Conservation (phyloP, 2,888 invertebrate genomes). For the Pristionchus exspectatus region DNA sequence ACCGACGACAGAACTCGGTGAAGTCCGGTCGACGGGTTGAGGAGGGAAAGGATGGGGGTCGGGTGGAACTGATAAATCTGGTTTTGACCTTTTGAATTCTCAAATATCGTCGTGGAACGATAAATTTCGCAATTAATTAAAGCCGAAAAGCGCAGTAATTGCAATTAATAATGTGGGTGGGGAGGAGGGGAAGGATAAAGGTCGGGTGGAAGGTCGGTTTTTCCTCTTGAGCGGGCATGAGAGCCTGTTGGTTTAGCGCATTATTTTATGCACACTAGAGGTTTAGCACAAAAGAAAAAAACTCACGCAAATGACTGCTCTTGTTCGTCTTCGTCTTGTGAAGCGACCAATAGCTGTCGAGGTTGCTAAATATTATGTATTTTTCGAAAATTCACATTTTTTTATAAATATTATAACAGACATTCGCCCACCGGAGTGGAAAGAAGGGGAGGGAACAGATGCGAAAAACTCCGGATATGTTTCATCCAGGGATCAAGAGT, state of each 20-base stretch:
- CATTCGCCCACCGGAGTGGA: too few species aligned
- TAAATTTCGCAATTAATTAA: too few species aligned
- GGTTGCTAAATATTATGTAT: neutral
- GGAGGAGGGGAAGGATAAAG: too few species aligned
- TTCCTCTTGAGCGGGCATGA: too few species aligned
- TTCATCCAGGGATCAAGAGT: too few species aligned
- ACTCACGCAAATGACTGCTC: neutral
- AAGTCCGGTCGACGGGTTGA: conserved; percentile 58
- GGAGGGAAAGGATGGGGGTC: neutral
- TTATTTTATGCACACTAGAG: too few species aligned
- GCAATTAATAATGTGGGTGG: too few species aligned
- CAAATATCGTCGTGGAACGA: neutral
- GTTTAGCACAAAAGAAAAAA: neutral
- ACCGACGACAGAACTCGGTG: conserved; percentile 72
- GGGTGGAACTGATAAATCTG: neutral
- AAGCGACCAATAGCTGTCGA: neutral
- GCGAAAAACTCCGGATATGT: too few species aligned
- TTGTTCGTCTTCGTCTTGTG: neutral
- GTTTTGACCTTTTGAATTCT: neutral
- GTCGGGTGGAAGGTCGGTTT: too few species aligned
- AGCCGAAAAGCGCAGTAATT: too few species aligned
- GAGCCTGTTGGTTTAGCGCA: too few species aligned
- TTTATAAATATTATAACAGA: neutral
- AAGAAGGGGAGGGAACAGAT: too few species aligned
- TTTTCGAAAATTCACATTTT: neutral